These are phyloP conservation scores for Psittacula echo DNA, from an alignment of 2,797 vertebrate genomes.

Conservation along the genomic window DNA sequence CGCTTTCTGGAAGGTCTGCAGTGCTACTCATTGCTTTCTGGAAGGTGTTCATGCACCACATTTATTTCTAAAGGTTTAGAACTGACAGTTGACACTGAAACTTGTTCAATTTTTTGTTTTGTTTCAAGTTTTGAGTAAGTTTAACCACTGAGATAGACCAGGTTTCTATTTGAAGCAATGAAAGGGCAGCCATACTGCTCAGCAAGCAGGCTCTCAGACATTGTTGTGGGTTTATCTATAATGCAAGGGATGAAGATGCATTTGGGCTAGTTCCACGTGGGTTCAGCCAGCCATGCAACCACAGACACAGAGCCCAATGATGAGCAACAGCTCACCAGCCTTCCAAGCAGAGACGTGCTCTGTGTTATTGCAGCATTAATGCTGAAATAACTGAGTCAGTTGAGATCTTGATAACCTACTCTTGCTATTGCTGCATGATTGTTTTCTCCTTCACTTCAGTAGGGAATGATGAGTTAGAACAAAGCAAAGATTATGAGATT, in stretches of 20 bases:
- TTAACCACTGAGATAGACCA: neutral
- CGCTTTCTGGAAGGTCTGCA: neutral
- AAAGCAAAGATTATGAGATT: neutral
- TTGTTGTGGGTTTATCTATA: neutral
- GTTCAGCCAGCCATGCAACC: neutral
- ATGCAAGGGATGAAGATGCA: neutral
- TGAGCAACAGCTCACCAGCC: neutral
- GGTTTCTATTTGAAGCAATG: neutral
- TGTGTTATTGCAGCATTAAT: neutral
- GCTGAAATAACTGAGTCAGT: neutral
- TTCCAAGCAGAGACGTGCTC: neutral
- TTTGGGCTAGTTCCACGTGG: neutral
- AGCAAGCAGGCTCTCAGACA: neutral
- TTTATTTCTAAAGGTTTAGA: neutral
- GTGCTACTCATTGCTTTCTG: neutral
- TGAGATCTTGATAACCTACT: neutral
- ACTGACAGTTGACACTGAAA: neutral
- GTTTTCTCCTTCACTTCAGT: neutral
- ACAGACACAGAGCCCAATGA: neutral
- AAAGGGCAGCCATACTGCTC: neutral
- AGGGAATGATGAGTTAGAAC: neutral
- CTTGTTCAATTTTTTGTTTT: neutral
- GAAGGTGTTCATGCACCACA: neutral
- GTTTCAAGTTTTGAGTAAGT: neutral
- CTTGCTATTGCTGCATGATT: neutral